Conservation (phyloP, 2,113 vertebrate species). For the Centropristis striata region DNA sequence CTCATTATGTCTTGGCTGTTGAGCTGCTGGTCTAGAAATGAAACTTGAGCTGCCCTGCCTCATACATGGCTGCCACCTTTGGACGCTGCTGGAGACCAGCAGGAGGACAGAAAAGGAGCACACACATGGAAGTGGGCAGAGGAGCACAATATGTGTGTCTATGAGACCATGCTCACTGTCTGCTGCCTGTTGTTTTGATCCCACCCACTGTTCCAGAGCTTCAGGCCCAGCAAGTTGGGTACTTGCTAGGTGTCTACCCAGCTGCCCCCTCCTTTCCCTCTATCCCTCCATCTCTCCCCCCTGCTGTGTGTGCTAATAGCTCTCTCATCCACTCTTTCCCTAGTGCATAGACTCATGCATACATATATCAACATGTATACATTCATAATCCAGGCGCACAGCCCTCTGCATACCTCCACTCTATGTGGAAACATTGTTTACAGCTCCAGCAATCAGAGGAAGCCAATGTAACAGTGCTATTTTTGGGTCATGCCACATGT, state of each 20-base stretch:
- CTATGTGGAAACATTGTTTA: constrained; percentile 56
- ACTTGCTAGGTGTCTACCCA: constrained; percentile 65
- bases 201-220: constrained; percentile 78
- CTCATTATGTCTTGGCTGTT: constrained; percentile 76
- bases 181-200: constrained; percentile 78
- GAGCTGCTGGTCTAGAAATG: constrained; percentile 73
- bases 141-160: constrained; percentile 56
- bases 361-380: constrained; percentile 43
- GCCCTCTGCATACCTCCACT: constrained; percentile 35
- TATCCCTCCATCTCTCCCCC: constrained; percentile 51
- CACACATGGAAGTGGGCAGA: constrained; percentile 43
- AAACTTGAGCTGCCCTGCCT: constrained; percentile 66
- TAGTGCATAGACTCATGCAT: constrained; percentile 51
- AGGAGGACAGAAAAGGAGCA: constrained; percentile 49
- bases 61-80: constrained; percentile 59
- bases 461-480: constrained; percentile 63
- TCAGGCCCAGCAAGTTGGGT: constrained; percentile 51
- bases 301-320: constrained; percentile 73
- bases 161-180: constrained; percentile 58
- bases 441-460: constrained; percentile 62
- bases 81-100: constrained; percentile 66
- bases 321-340: constrained; percentile 56
- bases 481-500: constrained; percentile 73
- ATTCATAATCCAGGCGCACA: constrained; percentile 31
- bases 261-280: constrained; percentile 55